Evolutionary conservation across 1,140 invertebrate genomes (phyloP).

Genomic region (Steinernema feltiae): DNA sequence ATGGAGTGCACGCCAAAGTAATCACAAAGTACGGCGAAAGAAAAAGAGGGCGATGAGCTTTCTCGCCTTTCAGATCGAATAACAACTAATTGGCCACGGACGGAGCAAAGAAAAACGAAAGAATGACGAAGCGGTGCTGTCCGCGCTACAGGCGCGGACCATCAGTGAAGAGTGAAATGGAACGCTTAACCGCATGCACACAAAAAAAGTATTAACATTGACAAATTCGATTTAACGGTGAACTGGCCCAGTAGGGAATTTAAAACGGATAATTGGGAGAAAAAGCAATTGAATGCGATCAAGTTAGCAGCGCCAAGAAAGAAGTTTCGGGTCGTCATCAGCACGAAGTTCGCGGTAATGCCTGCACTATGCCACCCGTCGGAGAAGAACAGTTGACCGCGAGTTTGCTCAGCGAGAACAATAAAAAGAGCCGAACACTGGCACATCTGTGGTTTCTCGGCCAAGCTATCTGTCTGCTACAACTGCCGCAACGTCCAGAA

Average conservation of each 20-base stretch:
- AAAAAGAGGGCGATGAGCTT: background rate
- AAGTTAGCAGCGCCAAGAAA: too few relatives aligned
- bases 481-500: too few relatives aligned
- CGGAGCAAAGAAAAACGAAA: background rate
- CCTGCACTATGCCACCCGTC: too few relatives aligned
- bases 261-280: background rate
- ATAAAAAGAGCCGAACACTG: too few relatives aligned
- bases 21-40: background rate
- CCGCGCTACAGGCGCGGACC: background rate
- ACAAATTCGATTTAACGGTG: constrained; percentile 7
- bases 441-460: too few relatives aligned
- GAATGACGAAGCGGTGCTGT: background rate
- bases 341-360: too few relatives aligned
- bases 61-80: constrained; percentile 11
- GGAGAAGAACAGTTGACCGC: too few relatives aligned
- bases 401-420: too few relatives aligned
- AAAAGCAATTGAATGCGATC: background rate
- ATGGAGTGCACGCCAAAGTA: background rate
- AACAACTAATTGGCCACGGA: background rate
- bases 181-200: background rate
- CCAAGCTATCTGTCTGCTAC: too few relatives aligned
- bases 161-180: background rate
- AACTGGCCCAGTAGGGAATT: background rate
- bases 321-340: too few relatives aligned
- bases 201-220: constrained; percentile 12